A percentile compares a stretch with the other conserved stretches of the same genome.
Conservation (phyloP, 1,140 invertebrate genomes). For the Drosophila santomea region DNA sequence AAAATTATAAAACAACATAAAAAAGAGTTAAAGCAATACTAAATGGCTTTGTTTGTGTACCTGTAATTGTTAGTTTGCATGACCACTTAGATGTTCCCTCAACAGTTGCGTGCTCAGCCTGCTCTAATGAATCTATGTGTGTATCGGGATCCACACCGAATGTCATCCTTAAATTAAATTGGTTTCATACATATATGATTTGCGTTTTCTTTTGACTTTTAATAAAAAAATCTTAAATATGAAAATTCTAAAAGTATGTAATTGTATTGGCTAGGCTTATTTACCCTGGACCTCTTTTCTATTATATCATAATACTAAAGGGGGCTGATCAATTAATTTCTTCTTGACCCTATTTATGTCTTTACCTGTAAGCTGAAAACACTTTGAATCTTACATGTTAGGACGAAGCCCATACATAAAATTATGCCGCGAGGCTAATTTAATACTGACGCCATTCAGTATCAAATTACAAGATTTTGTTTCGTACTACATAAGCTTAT, state of each 20-base stretch:
- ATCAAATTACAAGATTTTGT: not conserved
- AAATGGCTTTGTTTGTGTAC: slow-evolving; percentile 86
- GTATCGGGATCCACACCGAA: slow-evolving; percentile 99
- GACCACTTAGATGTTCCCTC: slow-evolving; percentile 99
- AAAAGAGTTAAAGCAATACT: slow-evolving; percentile 17
- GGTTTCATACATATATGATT: slow-evolving; percentile 40
- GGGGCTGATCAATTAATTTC: not conserved
- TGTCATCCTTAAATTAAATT: slow-evolving; percentile 90
- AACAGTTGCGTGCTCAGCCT: slow-evolving; percentile 98
- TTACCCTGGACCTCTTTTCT: not conserved
- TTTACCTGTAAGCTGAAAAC: not conserved
- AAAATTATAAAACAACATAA: slow-evolving; percentile 2
- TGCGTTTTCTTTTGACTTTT: not conserved
- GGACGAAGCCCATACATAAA: slow-evolving; percentile 6
- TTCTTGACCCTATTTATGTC: not conserved
- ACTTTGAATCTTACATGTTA: not conserved
- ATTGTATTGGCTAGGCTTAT: slow-evolving; percentile 8
- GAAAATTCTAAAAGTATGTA: slow-evolving; percentile 6
- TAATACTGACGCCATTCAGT: not conserved
- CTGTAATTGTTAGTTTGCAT: slow-evolving; percentile 99
- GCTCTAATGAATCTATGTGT: slow-evolving; percentile 99
- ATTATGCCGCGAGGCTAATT: not conserved
- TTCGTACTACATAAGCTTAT: not conserved
- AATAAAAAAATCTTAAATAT: slow-evolving; percentile 15
- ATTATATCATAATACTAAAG: not conserved